These are phyloP conservation scores for Sminthurinus signatus DNA, from an alignment of 1,140 invertebrate genomes.

Conservation along the genomic window DNA sequence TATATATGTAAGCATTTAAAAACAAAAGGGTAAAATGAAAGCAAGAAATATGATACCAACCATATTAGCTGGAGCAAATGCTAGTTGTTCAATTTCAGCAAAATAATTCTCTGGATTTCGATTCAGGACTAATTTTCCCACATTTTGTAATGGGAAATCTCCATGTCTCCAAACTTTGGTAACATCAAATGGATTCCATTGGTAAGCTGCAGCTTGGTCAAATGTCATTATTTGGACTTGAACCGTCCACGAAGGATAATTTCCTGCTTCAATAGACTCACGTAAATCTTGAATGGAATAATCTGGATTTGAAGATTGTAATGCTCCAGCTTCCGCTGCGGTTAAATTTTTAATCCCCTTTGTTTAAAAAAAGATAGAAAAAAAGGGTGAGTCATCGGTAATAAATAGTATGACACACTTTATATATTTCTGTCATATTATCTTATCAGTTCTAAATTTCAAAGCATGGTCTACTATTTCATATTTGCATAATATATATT, in stretches of 20 bases:
- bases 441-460: too few species aligned
- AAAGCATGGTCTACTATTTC: too few species aligned
- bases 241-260: conserved; percentile 64
- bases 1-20: too few species aligned
- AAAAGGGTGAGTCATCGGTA: too few species aligned
- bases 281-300: conserved; percentile 67
- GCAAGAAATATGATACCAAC: too few species aligned
- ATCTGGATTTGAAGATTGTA: conserved; percentile 62
- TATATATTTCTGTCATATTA: too few species aligned
- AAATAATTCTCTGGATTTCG: conserved; percentile 89
- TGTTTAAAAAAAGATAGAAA: too few species aligned
- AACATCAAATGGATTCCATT: conserved; percentile 49
- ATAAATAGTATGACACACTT: too few species aligned
- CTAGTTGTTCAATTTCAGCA: conserved; percentile 89
- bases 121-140: conserved; percentile 84
- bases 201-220: conserved; percentile 60
- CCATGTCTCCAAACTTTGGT: conserved; percentile 91
- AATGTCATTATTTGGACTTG: conserved; percentile 63
- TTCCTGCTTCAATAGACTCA: conserved; percentile 60
- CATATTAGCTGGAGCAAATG: conserved; percentile 86
- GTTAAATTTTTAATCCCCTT: conserved; percentile 61
- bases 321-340: conserved; percentile 53
- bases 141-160: conserved; percentile 83
- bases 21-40: too few species aligned
- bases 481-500: too few species aligned